Conservation (phyloP, 2,888 invertebrate genomes). For the Chrysolina americana region DNA sequence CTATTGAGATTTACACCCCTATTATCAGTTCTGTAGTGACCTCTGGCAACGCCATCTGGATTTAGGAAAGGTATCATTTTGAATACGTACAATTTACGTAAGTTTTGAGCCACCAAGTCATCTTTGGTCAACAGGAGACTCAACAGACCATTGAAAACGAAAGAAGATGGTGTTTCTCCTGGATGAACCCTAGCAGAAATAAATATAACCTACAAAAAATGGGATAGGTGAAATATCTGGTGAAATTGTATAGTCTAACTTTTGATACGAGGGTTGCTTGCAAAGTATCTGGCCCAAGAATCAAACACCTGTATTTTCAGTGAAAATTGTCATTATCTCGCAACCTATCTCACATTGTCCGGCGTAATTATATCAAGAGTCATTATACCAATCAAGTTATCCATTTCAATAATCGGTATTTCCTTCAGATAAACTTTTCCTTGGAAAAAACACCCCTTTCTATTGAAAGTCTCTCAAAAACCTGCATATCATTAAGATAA, state of each 20-base stretch:
- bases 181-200: conserved; percentile 93
- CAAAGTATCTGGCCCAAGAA: too few relatives aligned
- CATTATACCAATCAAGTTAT: too few relatives aligned
- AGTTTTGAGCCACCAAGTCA: conserved; percentile 81
- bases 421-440: too few relatives aligned
- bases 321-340: too few relatives aligned
- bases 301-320: too few relatives aligned
- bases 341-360: too few relatives aligned
- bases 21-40: conserved; percentile 90
- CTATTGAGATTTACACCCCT: conserved; percentile 91
- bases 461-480: too few relatives aligned
- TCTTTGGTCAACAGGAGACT: conserved; percentile 82
- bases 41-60: conserved; percentile 90
- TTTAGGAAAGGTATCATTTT: conserved; percentile 93
- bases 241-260: neutral
- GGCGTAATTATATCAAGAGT: too few relatives aligned
- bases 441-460: too few relatives aligned
- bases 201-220: conserved; percentile 79
- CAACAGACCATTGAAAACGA: conserved; percentile 90
- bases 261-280: too few relatives aligned
- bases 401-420: too few relatives aligned
- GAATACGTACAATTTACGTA: conserved; percentile 86
- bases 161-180: conserved; percentile 92
- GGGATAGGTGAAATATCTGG: neutral
- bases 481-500: too few relatives aligned